phyloP scores from a whole-genome alignment of 2,797 vertebrate genomes.

The Sebastes cheni region DNA sequence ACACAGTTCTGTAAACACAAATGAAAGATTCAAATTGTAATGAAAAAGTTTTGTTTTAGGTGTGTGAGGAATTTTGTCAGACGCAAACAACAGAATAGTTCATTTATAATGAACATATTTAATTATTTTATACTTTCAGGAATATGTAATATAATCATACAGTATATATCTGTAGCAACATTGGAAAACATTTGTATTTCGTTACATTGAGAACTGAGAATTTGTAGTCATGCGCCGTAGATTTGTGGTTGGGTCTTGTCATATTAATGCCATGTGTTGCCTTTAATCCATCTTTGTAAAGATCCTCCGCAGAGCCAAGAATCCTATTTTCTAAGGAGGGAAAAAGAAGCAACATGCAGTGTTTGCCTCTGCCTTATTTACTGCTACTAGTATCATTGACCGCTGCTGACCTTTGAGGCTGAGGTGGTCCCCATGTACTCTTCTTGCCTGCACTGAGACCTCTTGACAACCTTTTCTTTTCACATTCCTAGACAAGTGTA shows the following conservation, averaged over 20 bases:
- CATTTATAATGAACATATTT: not conserved
- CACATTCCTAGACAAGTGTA: not conserved
- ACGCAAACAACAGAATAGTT: not conserved
- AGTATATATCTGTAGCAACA: not conserved
- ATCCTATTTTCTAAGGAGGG: not conserved
- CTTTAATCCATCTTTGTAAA: not conserved
- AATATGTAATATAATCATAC: not conserved
- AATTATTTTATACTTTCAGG: not conserved
- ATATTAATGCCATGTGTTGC: not conserved
- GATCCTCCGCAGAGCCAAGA: not conserved
- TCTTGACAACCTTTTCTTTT: not conserved
- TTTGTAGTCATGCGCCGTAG: not conserved
- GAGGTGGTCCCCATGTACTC: not conserved
- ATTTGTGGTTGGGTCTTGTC: not conserved
- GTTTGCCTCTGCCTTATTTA: constrained; percentile 13
- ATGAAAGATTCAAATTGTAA: not conserved
- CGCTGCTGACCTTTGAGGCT: not conserved
- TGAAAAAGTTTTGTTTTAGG: not conserved
- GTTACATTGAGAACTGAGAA: not conserved
- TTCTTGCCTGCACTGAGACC: not conserved
- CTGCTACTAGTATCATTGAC: constrained; percentile 12
- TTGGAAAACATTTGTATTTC: not conserved
- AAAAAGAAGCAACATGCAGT: not conserved
- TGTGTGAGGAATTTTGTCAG: not conserved
- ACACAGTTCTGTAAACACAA: not conserved